Percentiles rank a stretch among this genome's conserved stretches.
Evolutionary conservation across 2,797 vertebrate species (phyloP).

Genomic region (Ptychobarbus kaznakovi): DNA sequence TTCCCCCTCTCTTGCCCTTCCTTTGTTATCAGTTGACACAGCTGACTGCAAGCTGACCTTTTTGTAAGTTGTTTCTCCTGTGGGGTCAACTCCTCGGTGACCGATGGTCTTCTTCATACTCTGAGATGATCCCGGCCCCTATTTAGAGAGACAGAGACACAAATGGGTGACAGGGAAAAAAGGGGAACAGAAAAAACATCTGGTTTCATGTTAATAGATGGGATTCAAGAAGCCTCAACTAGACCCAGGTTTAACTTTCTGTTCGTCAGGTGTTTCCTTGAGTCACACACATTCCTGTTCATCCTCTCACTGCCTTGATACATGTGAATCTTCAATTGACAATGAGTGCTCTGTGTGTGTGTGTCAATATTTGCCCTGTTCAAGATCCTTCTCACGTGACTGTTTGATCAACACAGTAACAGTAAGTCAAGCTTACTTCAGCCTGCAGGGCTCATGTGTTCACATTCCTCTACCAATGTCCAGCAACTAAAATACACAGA

Average conservation of each 20-base stretch:
- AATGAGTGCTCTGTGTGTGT: background rate
- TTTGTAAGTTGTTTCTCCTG: constrained; percentile 97
- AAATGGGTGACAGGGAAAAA: constrained; percentile 5
- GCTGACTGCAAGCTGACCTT: constrained; percentile 79
- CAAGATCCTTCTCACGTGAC: constrained; percentile 28
- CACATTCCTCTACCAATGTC: constrained; percentile 19
- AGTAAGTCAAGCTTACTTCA: constrained; percentile 10
- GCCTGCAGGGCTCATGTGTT: constrained; percentile 1
- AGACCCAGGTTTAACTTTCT: constrained; percentile 20
- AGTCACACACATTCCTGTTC: constrained; percentile 12
- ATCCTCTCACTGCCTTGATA: background rate
- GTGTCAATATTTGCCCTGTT: constrained; percentile 42
- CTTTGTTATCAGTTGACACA: background rate
- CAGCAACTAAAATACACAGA: constrained; percentile 1
- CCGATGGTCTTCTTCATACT: constrained; percentile 93
- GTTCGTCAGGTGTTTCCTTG: constrained; percentile 3
- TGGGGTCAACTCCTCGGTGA: constrained; percentile 93
- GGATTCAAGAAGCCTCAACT: background rate
- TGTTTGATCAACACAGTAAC: constrained; percentile 39
- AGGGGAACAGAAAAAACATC: constrained; percentile 3
- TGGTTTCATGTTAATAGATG: constrained; percentile 13
- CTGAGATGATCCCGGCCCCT: constrained; percentile 84
- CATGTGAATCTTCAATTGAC: constrained; percentile 15
- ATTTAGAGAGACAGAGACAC: constrained; percentile 34
- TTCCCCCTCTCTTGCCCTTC: background rate